These are phyloP conservation scores for Antedon mediterranea DNA, from an alignment of 53 echinoderm and acorn worm species.

Conservation along the genomic window DNA sequence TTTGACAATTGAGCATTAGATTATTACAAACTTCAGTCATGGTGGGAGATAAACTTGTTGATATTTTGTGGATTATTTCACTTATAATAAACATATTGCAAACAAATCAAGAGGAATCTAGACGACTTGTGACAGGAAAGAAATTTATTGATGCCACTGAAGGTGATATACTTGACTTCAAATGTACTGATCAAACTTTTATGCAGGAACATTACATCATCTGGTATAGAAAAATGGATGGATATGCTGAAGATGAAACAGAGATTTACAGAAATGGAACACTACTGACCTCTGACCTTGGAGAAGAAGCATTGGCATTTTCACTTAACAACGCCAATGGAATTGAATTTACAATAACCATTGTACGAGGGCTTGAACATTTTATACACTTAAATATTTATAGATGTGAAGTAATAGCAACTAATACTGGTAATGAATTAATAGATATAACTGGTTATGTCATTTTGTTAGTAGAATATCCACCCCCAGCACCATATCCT, in stretches of 20 bases:
- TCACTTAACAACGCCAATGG: background rate
- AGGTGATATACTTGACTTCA: background rate
- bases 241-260: background rate
- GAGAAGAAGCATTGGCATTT: background rate
- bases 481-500: background rate
- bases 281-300: background rate
- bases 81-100: background rate
- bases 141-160: background rate
- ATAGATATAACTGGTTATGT: background rate
- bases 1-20: background rate
- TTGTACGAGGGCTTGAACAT: background rate
- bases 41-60: background rate
- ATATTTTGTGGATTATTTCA: background rate
- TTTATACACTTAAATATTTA: background rate
- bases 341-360: background rate
- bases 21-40: background rate
- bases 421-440: background rate
- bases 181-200: background rate
- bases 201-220: background rate
- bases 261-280: background rate
- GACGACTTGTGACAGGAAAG: background rate
- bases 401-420: background rate
- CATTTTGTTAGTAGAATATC: background rate
- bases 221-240: background rate
- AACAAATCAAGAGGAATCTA: too few relatives aligned